Evolutionary conservation across 2,113 vertebrate genomes (phyloP).

Genomic region (Sardina pilchardus): DNA sequence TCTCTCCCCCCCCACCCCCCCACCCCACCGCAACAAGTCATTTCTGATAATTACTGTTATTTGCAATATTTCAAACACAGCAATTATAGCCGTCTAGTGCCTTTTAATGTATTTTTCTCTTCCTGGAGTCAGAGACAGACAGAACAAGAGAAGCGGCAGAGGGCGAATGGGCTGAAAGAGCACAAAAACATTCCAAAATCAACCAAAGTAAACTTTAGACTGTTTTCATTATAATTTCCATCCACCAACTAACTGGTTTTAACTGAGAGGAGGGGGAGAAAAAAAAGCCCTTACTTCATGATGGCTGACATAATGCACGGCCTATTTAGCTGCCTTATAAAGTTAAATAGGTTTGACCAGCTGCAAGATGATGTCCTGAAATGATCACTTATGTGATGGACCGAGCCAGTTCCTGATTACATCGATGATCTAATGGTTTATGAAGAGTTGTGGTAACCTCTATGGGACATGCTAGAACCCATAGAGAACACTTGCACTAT

Average conservation of each 20-base stretch:
- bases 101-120: conserved; percentile 54
- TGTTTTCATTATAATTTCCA: conserved; percentile 1
- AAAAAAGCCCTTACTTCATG: neutral
- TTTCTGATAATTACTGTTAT: conserved; percentile 78
- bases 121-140: conserved; percentile 12
- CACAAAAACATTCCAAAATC: conserved; percentile 17
- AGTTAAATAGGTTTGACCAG: neutral
- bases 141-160: conserved; percentile 9
- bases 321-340: neutral
- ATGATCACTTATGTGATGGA: no score
- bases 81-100: conserved; percentile 72
- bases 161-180: neutral
- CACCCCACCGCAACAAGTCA: conserved; percentile 67
- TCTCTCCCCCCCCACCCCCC: no score
- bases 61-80: conserved; percentile 67
- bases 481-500: neutral
- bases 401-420: no score
- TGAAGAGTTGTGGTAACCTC: no score
- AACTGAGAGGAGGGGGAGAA: no score
- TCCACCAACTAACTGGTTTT: neutral
- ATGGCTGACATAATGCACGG: neutral
- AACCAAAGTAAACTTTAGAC: conserved; percentile 23
- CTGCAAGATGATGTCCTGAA: neutral
- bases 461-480: no score
- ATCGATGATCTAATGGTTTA: no score